phyloP scores from a whole-genome alignment of 2,888 invertebrate genomes.

The Nomada fucata region DNA sequence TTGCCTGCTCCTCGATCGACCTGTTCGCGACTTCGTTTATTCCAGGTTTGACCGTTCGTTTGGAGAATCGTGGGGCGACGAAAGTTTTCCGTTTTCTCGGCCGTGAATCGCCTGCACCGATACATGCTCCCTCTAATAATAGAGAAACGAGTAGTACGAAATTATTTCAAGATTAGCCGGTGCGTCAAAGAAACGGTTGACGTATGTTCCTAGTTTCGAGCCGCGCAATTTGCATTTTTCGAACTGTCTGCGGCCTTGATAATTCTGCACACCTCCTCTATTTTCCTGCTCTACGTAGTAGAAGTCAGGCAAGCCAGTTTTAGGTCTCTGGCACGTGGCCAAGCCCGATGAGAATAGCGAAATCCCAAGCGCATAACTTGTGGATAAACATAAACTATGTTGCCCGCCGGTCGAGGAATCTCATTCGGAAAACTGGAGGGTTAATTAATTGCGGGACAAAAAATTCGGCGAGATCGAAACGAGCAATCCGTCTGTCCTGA shows the following conservation, averaged over 20 bases:
- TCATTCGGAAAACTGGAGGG: no score
- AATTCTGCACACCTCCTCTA: slow-evolving; percentile 63
- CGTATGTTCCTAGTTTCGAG: slow-evolving; percentile 8
- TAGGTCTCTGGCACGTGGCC: slow-evolving; percentile 64
- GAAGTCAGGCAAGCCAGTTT: slow-evolving; percentile 64
- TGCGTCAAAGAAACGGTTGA: slow-evolving; percentile 26
- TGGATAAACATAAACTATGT: slow-evolving; percentile 43
- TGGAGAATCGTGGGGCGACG: no score
- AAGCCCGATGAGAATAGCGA: slow-evolving; percentile 61
- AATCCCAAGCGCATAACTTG: slow-evolving; percentile 51
- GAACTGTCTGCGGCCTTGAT: slow-evolving; percentile 66
- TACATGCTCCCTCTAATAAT: slow-evolving; percentile 1
- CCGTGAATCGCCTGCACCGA: not conserved
- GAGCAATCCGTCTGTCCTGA: not conserved
- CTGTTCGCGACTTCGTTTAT: no score
- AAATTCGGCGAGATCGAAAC: not conserved
- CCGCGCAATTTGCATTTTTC: slow-evolving; percentile 50
- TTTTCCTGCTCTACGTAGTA: slow-evolving; percentile 65
- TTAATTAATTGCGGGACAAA: not conserved
- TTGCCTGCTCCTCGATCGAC: no score
- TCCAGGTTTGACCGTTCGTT: no score
- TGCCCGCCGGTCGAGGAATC: not conserved
- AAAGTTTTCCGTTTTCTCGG: not conserved
- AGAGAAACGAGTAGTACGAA: not conserved
- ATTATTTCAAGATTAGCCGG: slow-evolving; percentile 11